Percentiles rank a stretch among this genome's conserved stretches.
phyloP scores from a whole-genome alignment of 1,140 invertebrate genomes.

The Odontomachus brunneus region DNA sequence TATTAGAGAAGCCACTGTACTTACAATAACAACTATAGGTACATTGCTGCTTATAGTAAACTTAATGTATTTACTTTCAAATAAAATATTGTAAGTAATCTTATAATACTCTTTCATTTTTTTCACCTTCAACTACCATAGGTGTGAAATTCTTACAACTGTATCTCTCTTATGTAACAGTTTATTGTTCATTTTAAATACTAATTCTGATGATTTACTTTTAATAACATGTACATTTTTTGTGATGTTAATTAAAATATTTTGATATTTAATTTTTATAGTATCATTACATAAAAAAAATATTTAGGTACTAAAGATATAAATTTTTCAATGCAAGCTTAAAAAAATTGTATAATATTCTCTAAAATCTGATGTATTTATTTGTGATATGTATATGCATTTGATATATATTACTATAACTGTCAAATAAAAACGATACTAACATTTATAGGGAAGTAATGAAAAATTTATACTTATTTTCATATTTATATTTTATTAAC shows the following conservation, averaged over 20 bases:
- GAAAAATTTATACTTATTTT: conserved; percentile 43
- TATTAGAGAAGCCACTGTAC: conserved; percentile 84
- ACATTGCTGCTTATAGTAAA: conserved; percentile 85
- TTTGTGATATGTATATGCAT: conserved; percentile 54
- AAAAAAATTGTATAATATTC: conserved; percentile 29
- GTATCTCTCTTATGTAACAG: conserved; percentile 39
- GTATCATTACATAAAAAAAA: conserved; percentile 53
- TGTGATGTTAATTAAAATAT: conserved; percentile 48
- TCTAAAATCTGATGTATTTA: background rate
- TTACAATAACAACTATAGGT: conserved; percentile 86
- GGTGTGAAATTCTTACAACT: conserved; percentile 50
- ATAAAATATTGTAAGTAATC: conserved; percentile 76
- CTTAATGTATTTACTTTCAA: conserved; percentile 79
- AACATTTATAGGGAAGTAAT: conserved; percentile 38
- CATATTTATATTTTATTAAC: conserved; percentile 46
- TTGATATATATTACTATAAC: conserved; percentile 8
- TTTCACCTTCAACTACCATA: conserved; percentile 6
- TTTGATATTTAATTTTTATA: conserved; percentile 32
- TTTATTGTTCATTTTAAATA: conserved; percentile 61
- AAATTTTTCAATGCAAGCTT: conserved; percentile 46
- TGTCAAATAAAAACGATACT: background rate
- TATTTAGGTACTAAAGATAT: conserved; percentile 31
- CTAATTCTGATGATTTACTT: conserved; percentile 49
- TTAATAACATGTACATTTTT: conserved; percentile 58
- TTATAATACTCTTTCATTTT: conserved; percentile 51